A percentile compares a stretch with the other conserved stretches of the same genome.
Conservation (phyloP, 2,888 invertebrate species). For the Thera britannica region DNA sequence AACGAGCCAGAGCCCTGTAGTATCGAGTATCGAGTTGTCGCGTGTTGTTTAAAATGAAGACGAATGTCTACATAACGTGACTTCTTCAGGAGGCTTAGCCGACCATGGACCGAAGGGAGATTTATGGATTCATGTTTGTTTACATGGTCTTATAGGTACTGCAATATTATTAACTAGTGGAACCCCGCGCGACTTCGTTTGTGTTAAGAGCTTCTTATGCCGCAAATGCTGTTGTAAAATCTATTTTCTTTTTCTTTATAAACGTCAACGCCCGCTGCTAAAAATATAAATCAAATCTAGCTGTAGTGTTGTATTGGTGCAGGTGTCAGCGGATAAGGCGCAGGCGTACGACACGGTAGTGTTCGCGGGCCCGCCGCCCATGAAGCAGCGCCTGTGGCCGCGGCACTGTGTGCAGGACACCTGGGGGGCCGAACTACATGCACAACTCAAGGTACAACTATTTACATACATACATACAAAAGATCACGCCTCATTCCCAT, state of each 20-base stretch:
- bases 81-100: background rate
- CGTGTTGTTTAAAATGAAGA: slow-evolving; percentile 14
- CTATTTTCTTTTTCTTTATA: no score
- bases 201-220: no score
- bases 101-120: no score
- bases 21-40: slow-evolving; percentile 11
- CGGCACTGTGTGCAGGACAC: slow-evolving; percentile 97
- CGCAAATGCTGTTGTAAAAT: no score
- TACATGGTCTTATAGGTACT: no score
- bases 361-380: slow-evolving; percentile 93
- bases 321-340: slow-evolving; percentile 89
- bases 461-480: background rate
- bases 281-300: no score
- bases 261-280: no score
- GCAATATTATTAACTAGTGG: no score
- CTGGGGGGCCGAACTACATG: slow-evolving; percentile 97
- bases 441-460: slow-evolving; percentile 93
- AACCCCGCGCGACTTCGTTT: no score
- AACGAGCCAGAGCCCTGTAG: slow-evolving; percentile 13
- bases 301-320: background rate
- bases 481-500: background rate
- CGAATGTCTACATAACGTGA: slow-evolving; percentile 4
- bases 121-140: no score
- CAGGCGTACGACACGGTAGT: slow-evolving; percentile 96
- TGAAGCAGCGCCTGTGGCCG: slow-evolving; percentile 97